A percentile compares a stretch with the other conserved stretches of the same genome.
Conservation (phyloP, 2,113 vertebrate genomes). For the Ancistrus triradiatus region DNA sequence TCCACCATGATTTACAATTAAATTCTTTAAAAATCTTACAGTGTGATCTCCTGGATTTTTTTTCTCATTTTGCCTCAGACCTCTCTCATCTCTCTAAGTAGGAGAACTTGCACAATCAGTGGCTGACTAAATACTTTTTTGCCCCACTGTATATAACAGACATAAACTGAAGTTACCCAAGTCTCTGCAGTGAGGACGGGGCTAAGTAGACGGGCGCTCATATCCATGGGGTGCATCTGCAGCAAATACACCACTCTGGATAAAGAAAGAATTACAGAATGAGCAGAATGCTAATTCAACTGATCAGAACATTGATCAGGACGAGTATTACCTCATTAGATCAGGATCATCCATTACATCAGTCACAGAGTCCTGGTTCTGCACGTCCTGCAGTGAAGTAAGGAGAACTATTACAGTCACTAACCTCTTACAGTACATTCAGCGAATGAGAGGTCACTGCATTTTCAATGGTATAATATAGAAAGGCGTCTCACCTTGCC, state of each 20-base stretch:
- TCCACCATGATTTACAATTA: too few relatives aligned
- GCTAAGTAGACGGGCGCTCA: slow-evolving; percentile 77
- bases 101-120: too few relatives aligned
- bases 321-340: slow-evolving; percentile 75
- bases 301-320: not conserved
- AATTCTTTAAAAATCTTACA: too few relatives aligned
- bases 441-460: too few relatives aligned
- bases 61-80: too few relatives aligned
- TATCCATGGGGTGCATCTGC: slow-evolving; percentile 72
- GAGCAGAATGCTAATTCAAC: not conserved
- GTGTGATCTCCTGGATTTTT: too few relatives aligned
- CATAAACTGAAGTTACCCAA: slow-evolving; percentile 85
- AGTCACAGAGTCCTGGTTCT: slow-evolving; percentile 64
- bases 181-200: slow-evolving; percentile 76
- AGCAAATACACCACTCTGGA: slow-evolving; percentile 85
- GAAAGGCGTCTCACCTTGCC: slow-evolving; percentile 69
- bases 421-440: too few relatives aligned
- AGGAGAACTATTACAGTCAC: not conserved
- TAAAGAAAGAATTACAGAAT: not conserved
- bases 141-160: too few relatives aligned
- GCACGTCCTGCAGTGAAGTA: slow-evolving; percentile 58
- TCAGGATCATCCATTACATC: slow-evolving; percentile 79
- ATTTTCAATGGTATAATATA: too few relatives aligned
- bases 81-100: too few relatives aligned
- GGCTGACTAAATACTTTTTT: too few relatives aligned